A percentile compares a stretch with the other conserved stretches of the same genome.
These are phyloP conservation scores for Brachyptera putata DNA, from an alignment of 2,888 invertebrate species.

Conservation along the genomic window DNA sequence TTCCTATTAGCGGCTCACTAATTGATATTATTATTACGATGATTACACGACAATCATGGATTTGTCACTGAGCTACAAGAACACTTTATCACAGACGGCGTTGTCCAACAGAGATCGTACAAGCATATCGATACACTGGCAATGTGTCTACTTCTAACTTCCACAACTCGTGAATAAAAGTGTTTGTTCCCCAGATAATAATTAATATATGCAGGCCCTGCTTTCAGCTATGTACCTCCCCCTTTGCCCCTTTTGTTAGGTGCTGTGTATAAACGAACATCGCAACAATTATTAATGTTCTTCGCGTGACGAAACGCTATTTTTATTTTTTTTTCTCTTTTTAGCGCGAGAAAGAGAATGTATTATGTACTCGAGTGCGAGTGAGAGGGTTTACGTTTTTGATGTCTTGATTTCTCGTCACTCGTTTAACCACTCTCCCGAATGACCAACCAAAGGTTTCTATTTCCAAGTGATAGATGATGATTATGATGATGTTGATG, in stretches of 20 bases:
- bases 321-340: conserved; percentile 19
- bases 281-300: conserved; percentile 16
- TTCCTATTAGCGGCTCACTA: too few species aligned
- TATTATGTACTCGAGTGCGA: background rate
- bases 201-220: conserved; percentile 5
- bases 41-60: too few species aligned
- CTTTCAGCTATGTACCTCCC: background rate
- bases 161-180: too few species aligned
- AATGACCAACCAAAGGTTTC: conserved; percentile 14
- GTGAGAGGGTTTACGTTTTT: conserved; percentile 6
- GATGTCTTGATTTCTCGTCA: conserved; percentile 15
- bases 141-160: too few species aligned
- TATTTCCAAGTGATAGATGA: conserved; percentile 17
- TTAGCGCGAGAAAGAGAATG: background rate
- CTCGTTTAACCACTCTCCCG: conserved; percentile 12
- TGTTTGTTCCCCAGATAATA: background rate
- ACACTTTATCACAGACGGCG: too few species aligned
- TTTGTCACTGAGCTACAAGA: too few species aligned
- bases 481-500: background rate
- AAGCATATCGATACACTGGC: too few species aligned
- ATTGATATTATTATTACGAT: too few species aligned
- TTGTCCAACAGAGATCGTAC: too few species aligned
- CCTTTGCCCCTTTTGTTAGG: background rate
- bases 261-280: background rate
- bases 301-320: conserved; percentile 16